Evolutionary conservation across 2,888 invertebrate species (phyloP).

Genomic region (Drosophila barbarae): DNA sequence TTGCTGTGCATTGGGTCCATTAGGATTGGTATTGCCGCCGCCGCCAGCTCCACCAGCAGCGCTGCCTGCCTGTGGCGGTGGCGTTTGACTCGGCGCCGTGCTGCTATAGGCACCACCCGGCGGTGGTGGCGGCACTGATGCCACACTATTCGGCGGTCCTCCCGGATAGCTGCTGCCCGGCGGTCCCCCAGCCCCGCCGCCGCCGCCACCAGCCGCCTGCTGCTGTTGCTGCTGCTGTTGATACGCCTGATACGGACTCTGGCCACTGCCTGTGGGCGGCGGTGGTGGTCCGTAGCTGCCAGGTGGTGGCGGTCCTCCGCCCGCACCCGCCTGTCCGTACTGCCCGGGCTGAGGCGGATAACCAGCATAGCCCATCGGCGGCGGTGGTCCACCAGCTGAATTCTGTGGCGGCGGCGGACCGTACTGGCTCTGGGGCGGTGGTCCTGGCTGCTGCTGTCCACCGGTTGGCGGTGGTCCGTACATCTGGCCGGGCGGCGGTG

Average conservation of each 20-base stretch:
- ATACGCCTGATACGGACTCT: conserved; percentile 80
- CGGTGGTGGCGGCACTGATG: conserved; percentile 61
- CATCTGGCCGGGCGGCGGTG: conserved; percentile 79
- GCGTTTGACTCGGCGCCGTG: conserved; percentile 81
- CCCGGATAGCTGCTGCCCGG: conserved; percentile 72
- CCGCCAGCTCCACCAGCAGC: conserved; percentile 64
- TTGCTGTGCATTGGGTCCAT: conserved; percentile 71
- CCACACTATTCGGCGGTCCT: conserved; percentile 61
- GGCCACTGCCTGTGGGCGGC: conserved; percentile 69
- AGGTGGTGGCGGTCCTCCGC: conserved; percentile 71
- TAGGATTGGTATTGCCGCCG: conserved; percentile 63
- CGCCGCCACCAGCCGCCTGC: conserved; percentile 52
- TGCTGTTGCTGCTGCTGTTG: conserved; percentile 64
- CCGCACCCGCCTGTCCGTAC: conserved; percentile 55
- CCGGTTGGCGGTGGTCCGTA: conserved; percentile 78
- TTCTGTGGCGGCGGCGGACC: conserved; percentile 72
- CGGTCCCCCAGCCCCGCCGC: conserved; percentile 38
- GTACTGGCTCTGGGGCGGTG: conserved; percentile 71
- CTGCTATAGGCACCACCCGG: conserved; percentile 80
- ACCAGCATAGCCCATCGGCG: conserved; percentile 69
- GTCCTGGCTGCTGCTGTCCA: conserved; percentile 80
- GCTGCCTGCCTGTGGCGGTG: conserved; percentile 70
- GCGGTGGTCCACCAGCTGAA: conserved; percentile 66
- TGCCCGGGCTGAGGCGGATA: conserved; percentile 65
- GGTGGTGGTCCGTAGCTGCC: conserved; percentile 80